Evolutionary conservation across 2,888 invertebrate species (phyloP).

Genomic region (Melieria crassipennis): DNA sequence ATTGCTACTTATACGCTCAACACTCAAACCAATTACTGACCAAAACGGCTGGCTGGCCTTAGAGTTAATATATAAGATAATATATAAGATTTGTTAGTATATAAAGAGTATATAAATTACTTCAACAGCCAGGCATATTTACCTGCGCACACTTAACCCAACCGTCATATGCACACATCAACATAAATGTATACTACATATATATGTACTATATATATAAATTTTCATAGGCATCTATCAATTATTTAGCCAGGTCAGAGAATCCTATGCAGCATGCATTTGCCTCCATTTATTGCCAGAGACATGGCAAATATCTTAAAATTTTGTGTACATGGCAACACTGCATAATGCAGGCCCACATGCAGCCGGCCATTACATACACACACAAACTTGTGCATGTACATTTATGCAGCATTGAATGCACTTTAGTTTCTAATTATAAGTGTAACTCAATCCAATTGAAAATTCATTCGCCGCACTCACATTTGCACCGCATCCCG

Average conservation of each 20-base stretch:
- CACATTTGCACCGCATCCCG: not conserved
- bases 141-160: too few relatives aligned
- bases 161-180: not conserved
- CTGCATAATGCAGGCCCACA: not conserved
- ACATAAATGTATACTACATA: not conserved
- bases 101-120: too few relatives aligned
- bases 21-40: too few relatives aligned
- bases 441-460: slow-evolving; percentile 20
- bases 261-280: slow-evolving; percentile 3
- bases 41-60: too few relatives aligned
- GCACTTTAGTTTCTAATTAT: slow-evolving; percentile 27
- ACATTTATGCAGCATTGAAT: not conserved
- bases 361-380: not conserved
- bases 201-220: not conserved
- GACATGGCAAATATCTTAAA: slow-evolving; percentile 11
- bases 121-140: too few relatives aligned
- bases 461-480: slow-evolving; percentile 12
- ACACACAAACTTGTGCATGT: not conserved
- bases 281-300: too few relatives aligned
- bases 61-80: too few relatives aligned
- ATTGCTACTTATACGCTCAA: too few relatives aligned
- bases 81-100: too few relatives aligned
- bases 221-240: slow-evolving; percentile 24
- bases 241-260: slow-evolving; percentile 29
- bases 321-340: not conserved